phyloP scores from a whole-genome alignment of 2,888 invertebrate species.

The Noctua fimbriata region DNA sequence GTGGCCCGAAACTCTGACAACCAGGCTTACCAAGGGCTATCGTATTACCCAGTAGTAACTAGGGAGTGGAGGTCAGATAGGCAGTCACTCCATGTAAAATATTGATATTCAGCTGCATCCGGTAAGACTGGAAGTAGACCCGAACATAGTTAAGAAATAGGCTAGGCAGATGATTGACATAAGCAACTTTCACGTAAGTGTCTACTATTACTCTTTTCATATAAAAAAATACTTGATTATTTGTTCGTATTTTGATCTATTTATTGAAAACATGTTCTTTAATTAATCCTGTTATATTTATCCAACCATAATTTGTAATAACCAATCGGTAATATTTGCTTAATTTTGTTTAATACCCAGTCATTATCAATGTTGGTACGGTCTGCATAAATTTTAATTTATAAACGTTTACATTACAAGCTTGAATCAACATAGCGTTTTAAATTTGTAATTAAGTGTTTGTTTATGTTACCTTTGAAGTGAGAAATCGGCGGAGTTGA shows the following conservation, averaged over 20 bases:
- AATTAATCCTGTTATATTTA: constrained; percentile 19
- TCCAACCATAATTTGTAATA: constrained; percentile 1
- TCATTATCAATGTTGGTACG: neutral
- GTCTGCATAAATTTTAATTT: constrained; percentile 6
- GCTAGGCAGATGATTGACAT: neutral
- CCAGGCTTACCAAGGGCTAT: neutral
- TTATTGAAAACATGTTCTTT: neutral
- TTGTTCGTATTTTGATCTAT: neutral
- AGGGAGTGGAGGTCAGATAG: neutral
- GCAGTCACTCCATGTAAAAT: neutral
- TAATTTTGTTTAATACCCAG: neutral
- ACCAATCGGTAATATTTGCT: constrained; percentile 15
- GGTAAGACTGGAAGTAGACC: neutral
- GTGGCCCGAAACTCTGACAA: neutral
- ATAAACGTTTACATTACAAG: constrained; percentile 26
- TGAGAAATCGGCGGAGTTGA: constrained; percentile 29
- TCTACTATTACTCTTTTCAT: neutral
- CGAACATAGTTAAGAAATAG: neutral
- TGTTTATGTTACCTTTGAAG: constrained; percentile 19
- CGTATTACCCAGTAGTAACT: neutral
- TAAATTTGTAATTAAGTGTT: constrained; percentile 14
- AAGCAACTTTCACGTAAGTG: neutral
- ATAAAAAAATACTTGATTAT: neutral
- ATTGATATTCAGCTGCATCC: neutral
- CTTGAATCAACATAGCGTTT: constrained; percentile 25